These are phyloP conservation scores for Isurus oxyrinchus DNA, from an alignment of 2,113 vertebrate genomes.

Conservation along the genomic window DNA sequence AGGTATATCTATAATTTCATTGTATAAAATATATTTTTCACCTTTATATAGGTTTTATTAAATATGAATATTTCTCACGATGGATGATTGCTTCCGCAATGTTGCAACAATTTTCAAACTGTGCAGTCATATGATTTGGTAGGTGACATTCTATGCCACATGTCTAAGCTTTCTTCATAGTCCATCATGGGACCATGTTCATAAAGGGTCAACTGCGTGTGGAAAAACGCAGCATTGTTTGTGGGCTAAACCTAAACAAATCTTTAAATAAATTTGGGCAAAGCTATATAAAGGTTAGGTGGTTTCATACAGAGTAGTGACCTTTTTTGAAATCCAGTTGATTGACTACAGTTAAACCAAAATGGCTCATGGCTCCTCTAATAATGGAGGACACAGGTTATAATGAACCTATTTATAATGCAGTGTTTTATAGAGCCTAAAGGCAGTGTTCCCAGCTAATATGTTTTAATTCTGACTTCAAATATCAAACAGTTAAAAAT, in stretches of 20 bases:
- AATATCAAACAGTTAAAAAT: constrained; percentile 7
- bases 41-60: not conserved
- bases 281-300: not conserved
- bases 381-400: not conserved
- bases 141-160: not conserved
- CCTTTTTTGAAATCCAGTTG: not conserved
- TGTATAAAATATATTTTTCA: not conserved
- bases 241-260: not conserved
- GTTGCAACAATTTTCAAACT: not conserved
- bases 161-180: not conserved
- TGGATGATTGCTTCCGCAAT: not conserved
- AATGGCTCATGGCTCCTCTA: not conserved
- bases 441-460: not conserved
- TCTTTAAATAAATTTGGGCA: not conserved
- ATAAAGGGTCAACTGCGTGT: not conserved
- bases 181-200: not conserved
- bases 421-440: not conserved
- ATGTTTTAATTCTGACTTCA: constrained; percentile 3
- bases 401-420: constrained; percentile 26
- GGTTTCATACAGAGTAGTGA: not conserved
- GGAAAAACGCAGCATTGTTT: not conserved
- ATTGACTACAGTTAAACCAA: not conserved
- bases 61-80: not conserved
- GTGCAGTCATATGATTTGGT: not conserved
- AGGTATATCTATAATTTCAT: not conserved